A percentile compares a stretch with the other conserved stretches of the same genome.
These are phyloP conservation scores for Lamellibrachia luymesi DNA, from an alignment of 1,140 invertebrate species.

Conservation along the genomic window DNA sequence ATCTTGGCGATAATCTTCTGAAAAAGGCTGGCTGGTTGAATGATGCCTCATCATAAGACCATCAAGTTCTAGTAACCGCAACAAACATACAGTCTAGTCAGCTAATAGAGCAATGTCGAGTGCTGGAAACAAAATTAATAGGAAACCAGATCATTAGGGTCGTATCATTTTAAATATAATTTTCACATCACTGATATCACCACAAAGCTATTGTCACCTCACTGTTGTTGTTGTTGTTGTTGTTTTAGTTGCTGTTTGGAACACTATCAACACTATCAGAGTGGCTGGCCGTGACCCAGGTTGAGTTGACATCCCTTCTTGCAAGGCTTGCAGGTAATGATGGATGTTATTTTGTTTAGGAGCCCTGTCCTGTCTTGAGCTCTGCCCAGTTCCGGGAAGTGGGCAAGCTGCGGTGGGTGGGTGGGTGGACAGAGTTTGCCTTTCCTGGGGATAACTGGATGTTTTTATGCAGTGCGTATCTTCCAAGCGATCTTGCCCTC, in stretches of 20 bases:
- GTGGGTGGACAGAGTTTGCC: not conserved
- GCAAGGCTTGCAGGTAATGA: not conserved
- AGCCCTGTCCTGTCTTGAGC: not conserved
- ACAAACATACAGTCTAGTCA: too few species aligned
- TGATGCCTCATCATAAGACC: too few species aligned
- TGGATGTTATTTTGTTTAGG: not conserved
- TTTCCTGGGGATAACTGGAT: not conserved
- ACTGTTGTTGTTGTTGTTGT: not conserved
- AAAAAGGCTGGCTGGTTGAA: too few species aligned
- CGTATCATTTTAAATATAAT: too few species aligned
- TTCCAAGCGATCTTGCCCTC: not conserved
- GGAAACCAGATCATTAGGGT: too few species aligned
- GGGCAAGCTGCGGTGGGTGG: not conserved
- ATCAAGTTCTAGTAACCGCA: too few species aligned
- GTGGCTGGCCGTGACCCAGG: not conserved
- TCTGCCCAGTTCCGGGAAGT: not conserved
- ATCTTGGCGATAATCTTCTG: too few species aligned
- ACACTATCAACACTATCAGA: too few species aligned
- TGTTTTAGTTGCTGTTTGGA: not conserved
- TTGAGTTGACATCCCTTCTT: not conserved
- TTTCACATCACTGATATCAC: not conserved
- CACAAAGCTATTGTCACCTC: not conserved
- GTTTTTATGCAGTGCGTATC: not conserved
- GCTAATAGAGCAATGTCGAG: too few species aligned
- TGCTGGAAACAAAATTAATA: too few species aligned